A percentile compares a stretch with the other conserved stretches of the same genome.
Evolutionary conservation across 1,140 invertebrate species (phyloP).

Genomic region (Bicyclus anynana): DNA sequence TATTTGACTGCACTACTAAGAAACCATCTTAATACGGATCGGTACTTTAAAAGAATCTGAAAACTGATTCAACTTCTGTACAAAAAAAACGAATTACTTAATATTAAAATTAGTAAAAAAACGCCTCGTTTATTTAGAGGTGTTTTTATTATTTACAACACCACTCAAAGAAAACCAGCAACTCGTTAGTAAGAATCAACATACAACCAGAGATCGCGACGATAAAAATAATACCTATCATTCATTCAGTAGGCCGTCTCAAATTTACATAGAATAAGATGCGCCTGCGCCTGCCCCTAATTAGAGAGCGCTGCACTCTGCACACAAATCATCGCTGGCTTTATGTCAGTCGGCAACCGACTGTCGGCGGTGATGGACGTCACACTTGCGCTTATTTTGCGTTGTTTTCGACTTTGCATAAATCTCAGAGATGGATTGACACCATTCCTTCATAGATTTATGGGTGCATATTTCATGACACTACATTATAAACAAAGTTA

Average conservation of each 20-base stretch:
- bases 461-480: neutral
- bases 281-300: constrained; percentile 54
- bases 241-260: constrained; percentile 41
- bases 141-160: neutral
- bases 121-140: neutral
- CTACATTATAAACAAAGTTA: neutral
- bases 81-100: too few species aligned
- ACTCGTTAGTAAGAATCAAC: constrained; percentile 38
- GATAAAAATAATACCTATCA: constrained; percentile 42
- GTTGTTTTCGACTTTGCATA: constrained; percentile 25
- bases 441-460: constrained; percentile 14
- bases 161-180: constrained; percentile 24
- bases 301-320: constrained; percentile 44
- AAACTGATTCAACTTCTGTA: too few species aligned
- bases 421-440: constrained; percentile 24
- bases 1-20: too few species aligned
- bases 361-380: constrained; percentile 40
- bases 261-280: constrained; percentile 68
- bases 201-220: constrained; percentile 27
- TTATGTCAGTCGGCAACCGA: constrained; percentile 44
- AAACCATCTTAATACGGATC: too few species aligned
- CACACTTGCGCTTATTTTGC: constrained; percentile 16
- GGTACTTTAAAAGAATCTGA: too few species aligned
- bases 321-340: constrained; percentile 58
- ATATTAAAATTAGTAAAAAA: too few species aligned